A percentile compares a stretch with the other conserved stretches of the same genome.
Conservation (phyloP, 2,797 vertebrate species). For the Enteromius anoplus region DNA sequence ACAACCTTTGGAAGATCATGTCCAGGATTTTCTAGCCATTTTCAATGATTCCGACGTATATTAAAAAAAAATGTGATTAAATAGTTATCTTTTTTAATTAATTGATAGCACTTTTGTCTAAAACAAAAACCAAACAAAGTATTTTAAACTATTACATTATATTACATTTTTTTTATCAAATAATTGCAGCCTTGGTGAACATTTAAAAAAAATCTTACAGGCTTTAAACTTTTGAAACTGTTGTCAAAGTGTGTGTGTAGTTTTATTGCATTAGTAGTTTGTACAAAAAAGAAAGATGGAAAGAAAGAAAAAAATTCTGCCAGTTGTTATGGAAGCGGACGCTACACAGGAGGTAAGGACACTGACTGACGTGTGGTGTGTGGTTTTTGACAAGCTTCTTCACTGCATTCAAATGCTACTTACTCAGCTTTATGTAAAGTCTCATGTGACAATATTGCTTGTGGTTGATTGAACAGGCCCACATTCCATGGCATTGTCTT, state of each 20-base stretch:
- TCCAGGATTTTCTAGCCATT: no score
- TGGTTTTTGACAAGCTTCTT: not conserved
- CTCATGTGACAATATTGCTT: slow-evolving; percentile 4
- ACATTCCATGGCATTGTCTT: slow-evolving; percentile 3
- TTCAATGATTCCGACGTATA: no score
- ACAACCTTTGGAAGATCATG: no score
- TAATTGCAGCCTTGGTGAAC: not conserved
- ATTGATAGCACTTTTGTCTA: not conserved
- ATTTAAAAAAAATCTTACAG: not conserved
- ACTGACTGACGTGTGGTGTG: no score
- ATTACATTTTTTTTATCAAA: not conserved
- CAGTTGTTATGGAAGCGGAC: no score
- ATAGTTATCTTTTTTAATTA: no score
- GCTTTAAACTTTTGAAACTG: not conserved
- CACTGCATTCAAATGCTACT: not conserved
- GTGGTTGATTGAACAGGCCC: slow-evolving; percentile 10
- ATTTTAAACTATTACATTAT: not conserved
- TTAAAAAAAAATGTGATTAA: no score
- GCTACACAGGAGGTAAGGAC: no score
- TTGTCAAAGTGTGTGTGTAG: not conserved
- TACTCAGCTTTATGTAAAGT: not conserved
- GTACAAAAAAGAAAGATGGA: not conserved
- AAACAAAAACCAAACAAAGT: not conserved
- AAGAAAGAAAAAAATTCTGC: not conserved
- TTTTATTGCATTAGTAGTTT: not conserved